Evolutionary conservation across 2,113 vertebrate genomes (phyloP).

Genomic region (Asarcornis scutulata): DNA sequence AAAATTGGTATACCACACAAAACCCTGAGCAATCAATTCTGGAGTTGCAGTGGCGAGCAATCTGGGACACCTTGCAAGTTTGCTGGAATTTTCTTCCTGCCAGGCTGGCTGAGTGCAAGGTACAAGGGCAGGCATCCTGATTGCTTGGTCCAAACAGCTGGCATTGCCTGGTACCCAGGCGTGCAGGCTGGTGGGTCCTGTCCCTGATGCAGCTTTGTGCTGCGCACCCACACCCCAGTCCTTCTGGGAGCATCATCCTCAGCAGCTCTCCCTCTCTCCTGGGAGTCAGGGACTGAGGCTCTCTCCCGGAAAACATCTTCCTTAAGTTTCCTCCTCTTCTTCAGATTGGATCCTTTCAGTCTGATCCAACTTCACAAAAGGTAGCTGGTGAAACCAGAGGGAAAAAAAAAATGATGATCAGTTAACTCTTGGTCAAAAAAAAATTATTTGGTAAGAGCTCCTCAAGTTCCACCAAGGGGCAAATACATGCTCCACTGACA

Average conservation of each 20-base stretch:
- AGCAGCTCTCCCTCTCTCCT: neutral
- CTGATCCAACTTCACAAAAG: neutral
- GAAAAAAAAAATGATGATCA: too few species aligned
- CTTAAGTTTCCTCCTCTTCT: neutral
- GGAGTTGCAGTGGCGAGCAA: neutral
- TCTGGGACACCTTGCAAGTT: neutral
- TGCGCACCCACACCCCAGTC: fast-evolving
- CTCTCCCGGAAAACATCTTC: neutral
- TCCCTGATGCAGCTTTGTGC: fast-evolving
- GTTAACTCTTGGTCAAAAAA: neutral
- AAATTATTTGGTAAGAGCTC: neutral
- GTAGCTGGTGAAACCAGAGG: neutral
- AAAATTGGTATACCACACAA: neutral
- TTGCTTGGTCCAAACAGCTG: neutral
- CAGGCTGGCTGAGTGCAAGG: neutral
- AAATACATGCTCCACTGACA: too few species aligned
- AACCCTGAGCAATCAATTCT: neutral
- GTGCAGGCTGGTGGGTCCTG: fast-evolving
- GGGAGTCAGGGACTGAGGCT: neutral
- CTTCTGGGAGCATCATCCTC: neutral
- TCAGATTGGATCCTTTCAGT: neutral
- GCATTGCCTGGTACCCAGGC: fast-evolving
- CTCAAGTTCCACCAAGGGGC: neutral
- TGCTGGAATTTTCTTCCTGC: neutral
- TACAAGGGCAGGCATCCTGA: neutral